phyloP scores from a whole-genome alignment of 2,888 invertebrate species.

The Vandiemenella viatica region DNA sequence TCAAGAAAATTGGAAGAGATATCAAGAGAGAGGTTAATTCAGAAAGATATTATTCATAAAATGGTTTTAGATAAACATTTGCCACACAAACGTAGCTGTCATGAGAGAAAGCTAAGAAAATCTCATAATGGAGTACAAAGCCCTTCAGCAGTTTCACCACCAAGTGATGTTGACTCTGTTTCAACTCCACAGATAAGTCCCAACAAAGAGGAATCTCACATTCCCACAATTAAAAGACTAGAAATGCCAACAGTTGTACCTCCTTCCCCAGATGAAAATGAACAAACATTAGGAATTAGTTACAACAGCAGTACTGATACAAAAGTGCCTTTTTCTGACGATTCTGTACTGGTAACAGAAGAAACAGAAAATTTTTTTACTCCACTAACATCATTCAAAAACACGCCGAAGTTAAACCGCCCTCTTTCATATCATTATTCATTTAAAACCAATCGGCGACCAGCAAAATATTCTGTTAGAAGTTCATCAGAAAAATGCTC shows the following conservation, averaged over 20 bases:
- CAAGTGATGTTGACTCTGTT: too few species aligned
- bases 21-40: slow-evolving; percentile 62
- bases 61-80: slow-evolving; percentile 66
- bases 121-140: neutral
- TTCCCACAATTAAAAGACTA: neutral
- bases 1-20: slow-evolving; percentile 58
- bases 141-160: too few species aligned
- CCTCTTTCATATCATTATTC: slow-evolving; percentile 18
- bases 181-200: too few species aligned
- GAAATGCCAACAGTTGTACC: neutral
- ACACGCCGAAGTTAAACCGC: slow-evolving; percentile 8
- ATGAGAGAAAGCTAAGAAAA: slow-evolving; percentile 29
- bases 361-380: slow-evolving; percentile 14
- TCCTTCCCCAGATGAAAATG: neutral
- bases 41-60: slow-evolving; percentile 69
- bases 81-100: slow-evolving; percentile 39
- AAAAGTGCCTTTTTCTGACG: slow-evolving; percentile 15
- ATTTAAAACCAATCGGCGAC: slow-evolving; percentile 9
- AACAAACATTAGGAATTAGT: neutral
- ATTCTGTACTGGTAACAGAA: slow-evolving; percentile 8
- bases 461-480: neutral
- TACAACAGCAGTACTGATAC: slow-evolving; percentile 8
- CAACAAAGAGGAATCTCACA: too few species aligned
- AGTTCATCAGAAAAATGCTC: too few species aligned
- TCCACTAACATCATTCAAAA: slow-evolving; percentile 15